Conservation (phyloP, 2,888 invertebrate species). For the Diogma glabrata region DNA sequence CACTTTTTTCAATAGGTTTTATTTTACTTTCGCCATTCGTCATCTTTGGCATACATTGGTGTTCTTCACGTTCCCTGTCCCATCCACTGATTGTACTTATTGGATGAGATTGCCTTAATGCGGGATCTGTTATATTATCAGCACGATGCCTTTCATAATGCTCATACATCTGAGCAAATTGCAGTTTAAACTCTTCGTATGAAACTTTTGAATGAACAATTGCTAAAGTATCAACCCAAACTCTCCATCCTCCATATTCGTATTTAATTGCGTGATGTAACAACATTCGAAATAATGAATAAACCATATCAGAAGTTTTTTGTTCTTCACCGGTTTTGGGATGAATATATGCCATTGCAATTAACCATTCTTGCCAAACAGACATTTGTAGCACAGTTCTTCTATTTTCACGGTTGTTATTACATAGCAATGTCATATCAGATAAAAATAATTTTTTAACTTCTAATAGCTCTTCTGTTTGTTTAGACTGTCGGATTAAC, state of each 20-base stretch:
- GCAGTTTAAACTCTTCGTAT: slow-evolving; percentile 94
- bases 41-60: slow-evolving; percentile 19
- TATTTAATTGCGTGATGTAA: slow-evolving; percentile 98
- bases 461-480: slow-evolving; percentile 78
- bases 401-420: slow-evolving; percentile 93
- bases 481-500: slow-evolving; percentile 90
- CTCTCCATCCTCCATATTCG: slow-evolving; percentile 99
- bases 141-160: slow-evolving; percentile 89
- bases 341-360: slow-evolving; percentile 96
- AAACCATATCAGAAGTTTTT: slow-evolving; percentile 96
- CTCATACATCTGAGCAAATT: slow-evolving; percentile 96
- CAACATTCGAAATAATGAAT: slow-evolving; percentile 92
- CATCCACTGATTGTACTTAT: slow-evolving; percentile 95
- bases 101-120: slow-evolving; percentile 82
- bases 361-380: slow-evolving; percentile 99
- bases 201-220: slow-evolving; percentile 99
- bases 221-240: slow-evolving; percentile 99
- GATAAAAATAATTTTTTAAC: slow-evolving; percentile 94
- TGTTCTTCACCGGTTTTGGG: slow-evolving; percentile 91
- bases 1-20: slow-evolving; percentile 18
- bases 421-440: slow-evolving; percentile 96
- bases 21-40: background rate
- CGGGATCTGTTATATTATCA: slow-evolving; percentile 90
- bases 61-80: slow-evolving; percentile 53
- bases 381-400: slow-evolving; percentile 98